Conservation (phyloP, 2,888 invertebrate genomes). For the Acanthacorydalis orientalis region DNA sequence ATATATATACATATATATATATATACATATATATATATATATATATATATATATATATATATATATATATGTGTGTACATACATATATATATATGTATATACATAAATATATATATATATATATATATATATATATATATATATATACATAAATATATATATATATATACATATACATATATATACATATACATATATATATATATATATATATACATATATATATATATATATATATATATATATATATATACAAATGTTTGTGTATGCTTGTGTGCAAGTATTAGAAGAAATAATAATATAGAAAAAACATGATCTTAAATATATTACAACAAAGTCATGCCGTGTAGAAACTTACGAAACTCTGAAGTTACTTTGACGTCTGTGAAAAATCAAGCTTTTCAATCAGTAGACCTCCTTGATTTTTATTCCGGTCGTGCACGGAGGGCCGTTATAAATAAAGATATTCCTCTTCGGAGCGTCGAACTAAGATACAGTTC, state of each 20-base stretch:
- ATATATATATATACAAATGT: not conserved
- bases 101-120: not conserved
- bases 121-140: not conserved
- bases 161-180: not conserved
- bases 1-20: not conserved
- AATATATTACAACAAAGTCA: too few relatives aligned
- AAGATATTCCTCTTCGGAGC: constrained; percentile 23
- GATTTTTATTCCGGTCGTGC: constrained; percentile 11
- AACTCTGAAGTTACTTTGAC: too few relatives aligned
- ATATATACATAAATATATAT: not conserved
- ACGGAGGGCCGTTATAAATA: constrained; percentile 25
- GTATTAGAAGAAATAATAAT: not conserved
- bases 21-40: not conserved
- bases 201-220: not conserved
- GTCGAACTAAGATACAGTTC: not conserved
- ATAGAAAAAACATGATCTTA: not conserved
- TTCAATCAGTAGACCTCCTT: constrained; percentile 23
- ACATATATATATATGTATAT: not conserved
- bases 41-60: not conserved
- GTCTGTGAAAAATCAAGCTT: constrained; percentile 28
- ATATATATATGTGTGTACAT: not conserved
- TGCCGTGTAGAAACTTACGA: too few relatives aligned
- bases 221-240: not conserved
- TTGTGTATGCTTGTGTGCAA: too few relatives aligned
- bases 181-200: not conserved